Conservation (phyloP, 2,113 vertebrate species). For the Melanostigma gelatinosum region DNA sequence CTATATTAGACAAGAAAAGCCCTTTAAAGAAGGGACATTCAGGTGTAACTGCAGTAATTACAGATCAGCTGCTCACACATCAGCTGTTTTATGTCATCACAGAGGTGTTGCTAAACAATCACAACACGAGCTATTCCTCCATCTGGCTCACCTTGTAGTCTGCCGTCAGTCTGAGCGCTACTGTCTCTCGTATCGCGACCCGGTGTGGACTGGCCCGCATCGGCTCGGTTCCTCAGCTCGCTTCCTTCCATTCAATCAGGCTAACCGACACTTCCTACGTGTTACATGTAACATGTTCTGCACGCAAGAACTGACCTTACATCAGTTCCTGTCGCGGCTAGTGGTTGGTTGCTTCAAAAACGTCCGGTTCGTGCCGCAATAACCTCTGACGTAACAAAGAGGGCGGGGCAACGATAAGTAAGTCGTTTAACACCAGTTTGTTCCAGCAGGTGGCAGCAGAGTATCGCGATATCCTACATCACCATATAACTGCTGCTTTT, state of each 20-base stretch:
- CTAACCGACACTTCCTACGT: too few species aligned
- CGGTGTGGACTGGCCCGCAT: conserved; percentile 11
- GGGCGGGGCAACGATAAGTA: conserved; percentile 6
- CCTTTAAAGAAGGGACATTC: too few species aligned
- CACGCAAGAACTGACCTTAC: background rate
- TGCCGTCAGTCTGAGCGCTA: conserved; percentile 75
- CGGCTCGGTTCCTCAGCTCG: conserved; percentile 21
- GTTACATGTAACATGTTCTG: background rate
- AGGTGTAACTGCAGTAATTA: too few species aligned
- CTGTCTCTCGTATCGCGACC: conserved; percentile 55
- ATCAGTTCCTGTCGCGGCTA: background rate
- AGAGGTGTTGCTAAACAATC: background rate
- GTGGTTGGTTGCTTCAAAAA: background rate
- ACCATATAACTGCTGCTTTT: background rate
- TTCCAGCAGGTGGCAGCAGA: background rate
- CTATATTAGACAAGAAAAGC: too few species aligned
- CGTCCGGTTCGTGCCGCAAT: conserved; percentile 42
- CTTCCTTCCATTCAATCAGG: conserved; percentile 64
- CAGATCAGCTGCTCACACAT: background rate
- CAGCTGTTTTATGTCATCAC: background rate
- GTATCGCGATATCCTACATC: background rate
- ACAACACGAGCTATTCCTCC: background rate
- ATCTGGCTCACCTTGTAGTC: conserved; percentile 73
- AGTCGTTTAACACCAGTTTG: background rate
- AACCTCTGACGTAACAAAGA: background rate